Base-by-base conservation (phyloP, 1,140 invertebrate genomes). In the Harpegnathos saltator region DNA sequence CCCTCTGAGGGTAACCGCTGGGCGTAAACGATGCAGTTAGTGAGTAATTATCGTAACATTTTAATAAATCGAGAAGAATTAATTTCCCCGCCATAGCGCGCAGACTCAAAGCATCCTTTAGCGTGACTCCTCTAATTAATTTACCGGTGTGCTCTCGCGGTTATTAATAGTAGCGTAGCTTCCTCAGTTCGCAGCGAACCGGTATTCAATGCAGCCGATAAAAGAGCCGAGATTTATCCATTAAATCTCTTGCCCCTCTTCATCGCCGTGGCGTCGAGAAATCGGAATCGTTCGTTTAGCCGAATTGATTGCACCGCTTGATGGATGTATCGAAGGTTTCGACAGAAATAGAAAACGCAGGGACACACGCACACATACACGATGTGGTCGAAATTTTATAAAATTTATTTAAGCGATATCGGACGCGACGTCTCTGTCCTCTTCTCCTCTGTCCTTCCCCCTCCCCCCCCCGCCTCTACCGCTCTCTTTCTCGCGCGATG, bases 251-350 rank as follows among this genome's bases (percentile, higher is more conserved):
- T 38, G 7, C 1, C 22, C 14, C 38, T 75, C 66, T 33, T 54
- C 0, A 5, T 77, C 15, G 68, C 54, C 38, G 24, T 14, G 33
- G 19, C 19, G 3, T 68, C 14, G 22, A 58, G 26, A 69, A 78
- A 78, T 44, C 52, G 22, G 33, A 0, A n/a, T n/a, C 5, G 7
- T 78, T 78, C 52, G 26, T 75, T 75, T 38, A 38, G 15, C 38
- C 19, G 12, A 66, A 56, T 44, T 78, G 74, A 66, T 56, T 68
- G 33, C 50, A 78, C 54, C 5, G 59, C 29, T 7, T 58, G 65
- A 80, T 59, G 44, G 50, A 69, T 80, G 22, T 44, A 69, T 19
- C 52, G 22, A 78, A 58, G 26, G 33, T 80, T 80, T 80, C 24
- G 33, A 71, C 33, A 29, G 17, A n/a, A n/a, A n/a, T n/a, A n/a